Evolutionary conservation across 1,140 invertebrate genomes (phyloP), one percentile per base, ranked within the genome.

Genomic region (Zaprionus ghesquierei): DNA sequence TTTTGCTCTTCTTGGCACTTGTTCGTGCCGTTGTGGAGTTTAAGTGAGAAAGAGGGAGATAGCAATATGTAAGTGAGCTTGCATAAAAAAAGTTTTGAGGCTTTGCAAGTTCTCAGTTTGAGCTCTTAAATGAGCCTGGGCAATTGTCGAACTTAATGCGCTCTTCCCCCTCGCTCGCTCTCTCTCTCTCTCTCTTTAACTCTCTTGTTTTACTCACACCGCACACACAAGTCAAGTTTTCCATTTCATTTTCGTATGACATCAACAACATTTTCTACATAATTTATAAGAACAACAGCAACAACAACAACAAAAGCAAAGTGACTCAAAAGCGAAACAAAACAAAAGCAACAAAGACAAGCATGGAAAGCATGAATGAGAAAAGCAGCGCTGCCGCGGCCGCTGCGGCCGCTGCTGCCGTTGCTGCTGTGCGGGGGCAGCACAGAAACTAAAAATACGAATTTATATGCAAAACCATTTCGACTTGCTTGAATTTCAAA

Each of bases 391-490:
- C 65, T 38, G n/a, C 35, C 44, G n/a, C n/a, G n/a, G n/a, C n/a
- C n/a, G n/a, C n/a, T n/a, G 44, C 38, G 22, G 22, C 33, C 33
- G 29, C 33, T 23, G 18, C 20, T 54, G 0, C 31, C 13, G 31
- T 6, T 33, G 27, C 13, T 62, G n/a, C 22, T 49, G 33, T 22
- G 59, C 27, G 63, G 38, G 63, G 54, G 31, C 38, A 58, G 20
- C 15, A 55, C n/a, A 56, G 2, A 63, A 75, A 81, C 79, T 81
- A 81, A 77, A 81, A 81, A 81, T 81, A 81, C 61, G 61, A 81
- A 81, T 81, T 81, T 81, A 81, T 77, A 81, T 81, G 79, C 79
- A 81, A 81, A 81, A 81, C 64, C 59, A 73, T 73, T 80, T 81
- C 38, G 49, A 73, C 64, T 81, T 81, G 76, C 69, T 77, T 80